Evolutionary conservation across 1,140 invertebrate species (phyloP), one percentile per base, ranked within the genome.

Genomic region (Drosophila malerkotliana): DNA sequence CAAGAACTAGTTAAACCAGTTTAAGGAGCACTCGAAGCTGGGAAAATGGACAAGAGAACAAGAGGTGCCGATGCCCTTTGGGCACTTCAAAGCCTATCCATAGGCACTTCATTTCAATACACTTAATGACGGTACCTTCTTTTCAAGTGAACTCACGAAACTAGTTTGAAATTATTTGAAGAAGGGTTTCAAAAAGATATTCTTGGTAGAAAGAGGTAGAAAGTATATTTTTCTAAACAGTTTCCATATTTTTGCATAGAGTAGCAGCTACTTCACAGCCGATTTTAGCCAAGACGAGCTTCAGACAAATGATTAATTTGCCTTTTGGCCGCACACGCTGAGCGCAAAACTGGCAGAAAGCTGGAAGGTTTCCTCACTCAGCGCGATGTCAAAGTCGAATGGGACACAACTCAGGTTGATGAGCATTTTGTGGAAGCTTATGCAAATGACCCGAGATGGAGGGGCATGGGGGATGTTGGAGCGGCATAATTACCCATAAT

Each of bases 1-100:
- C 6, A 56, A 59, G 66, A 72, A 72, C 68, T 72, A 51, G 68
- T 72, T 72, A 59, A 72, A 72, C 68, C 64, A 72, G 68, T 72
- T 72, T 69, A 57, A 48, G 63, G 66, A 56, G 28, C 34, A 67
- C 45, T 67, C 49, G 41, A 7, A 18, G 18, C 59, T 32, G n/a
- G 47, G 26, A 14, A 64, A 66, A 32, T 9, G 34, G 26, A 5
- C 21, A 21, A 21, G 21, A 44, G 18, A 63, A 44, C 39, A 24
- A 52, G 24, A 62, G 34, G 24, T 52, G 34, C 39, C 26, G 34
- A 63, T 49, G 66, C 63, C 63, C 52, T 69, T 41, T 24, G 44
- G 63, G 41, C 21, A 34, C 21, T 48, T 49, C 32, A 3, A 30
- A 39, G 24, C 48, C 56, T 69, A 21, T 34, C 32, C 15, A 8